Percentiles rank a stretch among this genome's conserved stretches.
Evolutionary conservation across 1,140 invertebrate species (phyloP).

Genomic region (Grapholita molesta): DNA sequence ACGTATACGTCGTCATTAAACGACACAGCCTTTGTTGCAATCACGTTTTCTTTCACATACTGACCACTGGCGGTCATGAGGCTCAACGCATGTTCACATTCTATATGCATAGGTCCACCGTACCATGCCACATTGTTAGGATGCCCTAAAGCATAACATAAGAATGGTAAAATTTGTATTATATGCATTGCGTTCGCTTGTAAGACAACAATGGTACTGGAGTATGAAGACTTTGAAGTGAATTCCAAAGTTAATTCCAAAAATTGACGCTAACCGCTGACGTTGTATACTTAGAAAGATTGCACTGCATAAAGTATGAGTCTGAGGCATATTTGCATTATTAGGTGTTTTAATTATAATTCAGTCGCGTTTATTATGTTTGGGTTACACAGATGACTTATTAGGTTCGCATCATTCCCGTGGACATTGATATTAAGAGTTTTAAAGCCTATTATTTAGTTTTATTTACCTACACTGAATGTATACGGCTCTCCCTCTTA

Average conservation of each 20-base stretch:
- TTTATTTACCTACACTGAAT: no score
- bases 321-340: neutral
- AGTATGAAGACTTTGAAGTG: neutral
- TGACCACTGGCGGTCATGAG: constrained; percentile 34
- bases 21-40: constrained; percentile 46
- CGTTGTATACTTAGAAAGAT: neutral
- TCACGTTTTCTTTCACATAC: constrained; percentile 49
- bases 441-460: no score
- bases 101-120: constrained; percentile 41
- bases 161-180: neutral
- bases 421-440: no score
- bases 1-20: constrained; percentile 47
- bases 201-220: neutral
- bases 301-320: neutral
- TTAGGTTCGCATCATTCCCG: no score
- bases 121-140: constrained; percentile 48
- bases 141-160: constrained; percentile 21
- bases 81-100: constrained; percentile 41
- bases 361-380: neutral
- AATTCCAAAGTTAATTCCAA: neutral
- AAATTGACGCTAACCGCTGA: neutral
- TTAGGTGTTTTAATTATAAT: neutral
- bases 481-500: no score
- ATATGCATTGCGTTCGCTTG: neutral
- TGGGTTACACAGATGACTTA: no score